These are phyloP conservation scores for Pseudococcus jackbeardsleyi DNA, from an alignment of 2,888 invertebrate species.

Conservation along the genomic window DNA sequence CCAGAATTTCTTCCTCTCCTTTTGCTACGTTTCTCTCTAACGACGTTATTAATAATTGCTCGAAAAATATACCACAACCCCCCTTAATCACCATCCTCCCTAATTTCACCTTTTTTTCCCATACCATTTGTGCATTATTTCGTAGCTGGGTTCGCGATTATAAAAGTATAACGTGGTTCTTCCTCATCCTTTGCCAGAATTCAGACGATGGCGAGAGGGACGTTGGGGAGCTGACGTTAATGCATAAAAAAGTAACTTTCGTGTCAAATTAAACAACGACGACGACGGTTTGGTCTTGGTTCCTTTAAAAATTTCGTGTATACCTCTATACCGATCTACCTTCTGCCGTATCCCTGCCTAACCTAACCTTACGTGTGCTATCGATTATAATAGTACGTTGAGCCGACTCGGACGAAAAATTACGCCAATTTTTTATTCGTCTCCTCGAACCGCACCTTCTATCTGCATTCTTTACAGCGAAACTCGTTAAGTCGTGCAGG, in stretches of 20 bases:
- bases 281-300: not conserved
- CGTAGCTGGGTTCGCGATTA: not conserved
- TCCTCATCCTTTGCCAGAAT: not conserved
- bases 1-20: not conserved
- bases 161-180: not conserved
- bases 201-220: not conserved
- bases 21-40: not conserved
- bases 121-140: not conserved
- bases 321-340: not conserved
- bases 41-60: not conserved
- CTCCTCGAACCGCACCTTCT: not conserved
- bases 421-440: not conserved
- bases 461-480: too few relatives aligned
- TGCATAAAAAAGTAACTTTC: constrained; percentile 17
- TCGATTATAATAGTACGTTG: not conserved
- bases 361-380: not conserved
- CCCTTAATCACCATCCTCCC: not conserved
- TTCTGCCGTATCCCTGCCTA: not conserved
- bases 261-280: not conserved
- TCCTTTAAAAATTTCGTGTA: not conserved
- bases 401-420: not conserved
- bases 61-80: not conserved
- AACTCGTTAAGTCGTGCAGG: not conserved
- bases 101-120: not conserved
- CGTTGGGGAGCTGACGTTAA: not conserved